A percentile compares a stretch with the other conserved stretches of the same genome.
Conservation (phyloP, 1,140 invertebrate species). For the Muscidifurax raptorellus region DNA sequence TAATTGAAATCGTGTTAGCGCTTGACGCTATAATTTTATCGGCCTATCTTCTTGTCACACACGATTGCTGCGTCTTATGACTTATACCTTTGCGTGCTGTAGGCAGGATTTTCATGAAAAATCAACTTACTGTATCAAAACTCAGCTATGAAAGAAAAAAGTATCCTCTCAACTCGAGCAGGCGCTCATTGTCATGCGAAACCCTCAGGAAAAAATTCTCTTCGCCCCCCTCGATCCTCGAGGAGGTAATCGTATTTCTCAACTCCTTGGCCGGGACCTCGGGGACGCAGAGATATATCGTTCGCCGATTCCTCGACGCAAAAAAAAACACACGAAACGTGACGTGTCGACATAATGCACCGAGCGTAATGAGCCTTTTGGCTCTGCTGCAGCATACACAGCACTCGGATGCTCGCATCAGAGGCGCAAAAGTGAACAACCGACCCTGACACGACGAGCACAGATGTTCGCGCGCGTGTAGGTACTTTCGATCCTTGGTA, state of each 20-base stretch:
- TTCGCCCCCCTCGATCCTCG: neutral
- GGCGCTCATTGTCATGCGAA: neutral
- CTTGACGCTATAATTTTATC: constrained; percentile 8
- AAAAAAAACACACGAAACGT: constrained; percentile 1
- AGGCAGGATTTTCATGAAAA: neutral
- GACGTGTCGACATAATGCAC: constrained; percentile 55
- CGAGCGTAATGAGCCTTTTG: constrained; percentile 53
- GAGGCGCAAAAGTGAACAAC: constrained; percentile 63
- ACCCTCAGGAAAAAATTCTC: neutral
- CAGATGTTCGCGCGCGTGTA: constrained; percentile 18
- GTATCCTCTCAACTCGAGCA: too few relatives aligned
- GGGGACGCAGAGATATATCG: neutral
- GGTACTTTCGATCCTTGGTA: constrained; percentile 22
- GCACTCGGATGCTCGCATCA: constrained; percentile 37
- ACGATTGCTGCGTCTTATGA: neutral
- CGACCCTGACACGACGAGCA: constrained; percentile 64
- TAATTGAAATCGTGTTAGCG: constrained; percentile 44
- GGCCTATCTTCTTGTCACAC: neutral
- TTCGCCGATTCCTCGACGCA: neutral
- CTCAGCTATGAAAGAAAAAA: too few relatives aligned
- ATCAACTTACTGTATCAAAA: too few relatives aligned
- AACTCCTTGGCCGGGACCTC: neutral
- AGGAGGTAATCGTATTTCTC: neutral
- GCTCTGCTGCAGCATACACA: neutral
- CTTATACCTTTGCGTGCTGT: neutral